Conservation (phyloP, 2,113 vertebrate species). For the Caretta caretta region DNA sequence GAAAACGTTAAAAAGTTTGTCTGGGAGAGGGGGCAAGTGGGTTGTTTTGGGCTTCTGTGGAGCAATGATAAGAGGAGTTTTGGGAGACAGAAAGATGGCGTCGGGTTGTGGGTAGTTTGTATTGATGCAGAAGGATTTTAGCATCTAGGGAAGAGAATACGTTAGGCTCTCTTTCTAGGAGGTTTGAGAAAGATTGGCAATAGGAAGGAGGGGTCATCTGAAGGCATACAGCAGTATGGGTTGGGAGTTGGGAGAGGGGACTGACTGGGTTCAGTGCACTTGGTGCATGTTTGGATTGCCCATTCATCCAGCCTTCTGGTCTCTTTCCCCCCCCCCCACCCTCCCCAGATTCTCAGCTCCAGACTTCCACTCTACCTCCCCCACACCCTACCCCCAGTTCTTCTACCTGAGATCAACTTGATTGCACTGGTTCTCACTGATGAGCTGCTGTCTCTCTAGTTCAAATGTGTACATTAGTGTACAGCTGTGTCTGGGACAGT, state of each 20-base stretch:
- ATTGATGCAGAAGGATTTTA: not conserved
- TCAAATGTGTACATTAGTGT: not conserved
- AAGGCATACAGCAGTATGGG: not conserved
- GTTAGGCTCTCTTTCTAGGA: not conserved
- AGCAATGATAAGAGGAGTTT: not conserved
- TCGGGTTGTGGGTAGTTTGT: not conserved
- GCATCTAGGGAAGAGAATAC: not conserved
- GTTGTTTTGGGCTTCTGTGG: not conserved
- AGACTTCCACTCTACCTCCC: not conserved
- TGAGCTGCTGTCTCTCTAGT: not conserved
- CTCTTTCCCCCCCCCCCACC: not conserved
- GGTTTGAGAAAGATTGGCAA: not conserved
- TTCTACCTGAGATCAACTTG: not conserved
- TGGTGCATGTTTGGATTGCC: not conserved
- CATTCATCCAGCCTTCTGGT: not conserved
- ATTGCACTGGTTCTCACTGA: not conserved
- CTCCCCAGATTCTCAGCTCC: not conserved
- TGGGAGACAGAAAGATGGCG: not conserved
- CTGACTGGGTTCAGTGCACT: not conserved
- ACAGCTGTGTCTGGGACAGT: not conserved
- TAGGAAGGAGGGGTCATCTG: not conserved
- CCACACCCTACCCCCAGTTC: not conserved
- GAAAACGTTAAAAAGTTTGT: not conserved
- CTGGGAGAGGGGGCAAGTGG: not conserved
- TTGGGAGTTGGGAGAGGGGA: slow-evolving; percentile 1